A percentile compares a stretch with the other conserved stretches of the same genome.
Conservation (phyloP, 92 coral and sea anemone species). For the Parazoanthus swiftii region DNA sequence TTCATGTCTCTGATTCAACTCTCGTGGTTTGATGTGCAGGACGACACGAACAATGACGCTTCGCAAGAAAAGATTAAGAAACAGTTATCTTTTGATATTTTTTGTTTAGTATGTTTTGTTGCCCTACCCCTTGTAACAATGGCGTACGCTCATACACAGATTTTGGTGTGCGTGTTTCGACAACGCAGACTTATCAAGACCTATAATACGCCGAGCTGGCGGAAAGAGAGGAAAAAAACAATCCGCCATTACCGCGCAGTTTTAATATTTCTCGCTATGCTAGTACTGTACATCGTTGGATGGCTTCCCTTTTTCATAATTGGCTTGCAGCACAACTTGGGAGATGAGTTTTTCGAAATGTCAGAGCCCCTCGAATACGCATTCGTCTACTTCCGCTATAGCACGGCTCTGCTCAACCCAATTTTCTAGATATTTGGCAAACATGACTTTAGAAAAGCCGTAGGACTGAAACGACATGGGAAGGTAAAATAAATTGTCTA, state of each 20-base stretch:
- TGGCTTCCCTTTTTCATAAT: constrained; percentile 67
- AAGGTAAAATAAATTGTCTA: neutral
- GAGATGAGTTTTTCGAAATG: constrained; percentile 42
- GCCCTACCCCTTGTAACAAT: constrained; percentile 59
- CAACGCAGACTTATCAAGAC: constrained; percentile 59
- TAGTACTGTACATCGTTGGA: constrained; percentile 54
- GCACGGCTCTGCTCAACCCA: constrained; percentile 69
- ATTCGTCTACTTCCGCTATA: constrained; percentile 50
- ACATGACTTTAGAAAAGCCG: constrained; percentile 70
- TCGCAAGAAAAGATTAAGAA: constrained; percentile 13
- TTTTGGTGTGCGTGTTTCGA: constrained; percentile 62
- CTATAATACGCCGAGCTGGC: constrained; percentile 66
- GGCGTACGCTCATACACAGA: constrained; percentile 59
- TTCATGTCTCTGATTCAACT: constrained; percentile 49
- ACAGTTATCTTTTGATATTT: constrained; percentile 54
- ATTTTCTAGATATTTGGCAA: constrained; percentile 68
- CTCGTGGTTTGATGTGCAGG: constrained; percentile 34
- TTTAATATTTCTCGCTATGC: constrained; percentile 56
- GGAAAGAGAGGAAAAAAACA: constrained; percentile 48
- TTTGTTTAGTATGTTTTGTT: constrained; percentile 53
- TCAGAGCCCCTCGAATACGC: constrained; percentile 6
- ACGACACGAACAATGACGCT: neutral
- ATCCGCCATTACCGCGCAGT: constrained; percentile 68
- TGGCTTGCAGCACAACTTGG: constrained; percentile 53
- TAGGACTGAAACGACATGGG: constrained; percentile 21